Conservation (phyloP, 2,113 vertebrate species). For the Platysternon megacephalum region DNA sequence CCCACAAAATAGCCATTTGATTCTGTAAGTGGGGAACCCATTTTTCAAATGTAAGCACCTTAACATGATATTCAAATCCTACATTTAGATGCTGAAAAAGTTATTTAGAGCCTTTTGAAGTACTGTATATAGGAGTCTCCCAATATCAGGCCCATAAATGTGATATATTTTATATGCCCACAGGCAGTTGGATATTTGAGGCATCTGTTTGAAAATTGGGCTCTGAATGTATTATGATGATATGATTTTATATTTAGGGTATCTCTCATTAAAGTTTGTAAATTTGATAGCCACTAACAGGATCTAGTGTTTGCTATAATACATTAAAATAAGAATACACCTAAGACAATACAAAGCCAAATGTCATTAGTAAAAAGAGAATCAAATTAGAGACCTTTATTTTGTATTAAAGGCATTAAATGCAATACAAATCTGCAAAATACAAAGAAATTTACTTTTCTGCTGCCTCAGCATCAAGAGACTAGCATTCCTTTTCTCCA, state of each 20-base stretch:
- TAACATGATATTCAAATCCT: neutral
- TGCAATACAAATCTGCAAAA: conserved; percentile 64
- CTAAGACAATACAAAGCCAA: conserved; percentile 49
- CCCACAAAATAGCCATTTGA: neutral
- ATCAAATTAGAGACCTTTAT: conserved; percentile 50
- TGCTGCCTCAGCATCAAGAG: conserved; percentile 45
- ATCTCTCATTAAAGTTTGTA: conserved; percentile 37
- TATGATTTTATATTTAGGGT: conserved; percentile 43
- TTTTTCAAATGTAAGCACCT: neutral
- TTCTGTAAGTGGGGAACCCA: neutral
- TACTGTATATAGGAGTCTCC: neutral
- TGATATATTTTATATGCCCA: conserved; percentile 3
- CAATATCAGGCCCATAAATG: neutral
- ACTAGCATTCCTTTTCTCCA: conserved; percentile 37
- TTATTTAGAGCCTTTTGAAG: neutral
- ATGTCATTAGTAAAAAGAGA: conserved; percentile 50
- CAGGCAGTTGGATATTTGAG: conserved; percentile 28
- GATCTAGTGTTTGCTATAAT: conserved; percentile 52
- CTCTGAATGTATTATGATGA: conserved; percentile 35
- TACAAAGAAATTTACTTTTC: conserved; percentile 50
- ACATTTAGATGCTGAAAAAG: neutral
- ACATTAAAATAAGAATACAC: conserved; percentile 47
- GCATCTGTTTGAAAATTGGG: neutral
- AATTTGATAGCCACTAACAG: conserved; percentile 51
- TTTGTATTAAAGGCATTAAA: conserved; percentile 33